A percentile compares a stretch with the other conserved stretches of the same genome.
These are phyloP conservation scores for Brachylomia viminalis DNA, from an alignment of 2,888 invertebrate species.

Conservation along the genomic window DNA sequence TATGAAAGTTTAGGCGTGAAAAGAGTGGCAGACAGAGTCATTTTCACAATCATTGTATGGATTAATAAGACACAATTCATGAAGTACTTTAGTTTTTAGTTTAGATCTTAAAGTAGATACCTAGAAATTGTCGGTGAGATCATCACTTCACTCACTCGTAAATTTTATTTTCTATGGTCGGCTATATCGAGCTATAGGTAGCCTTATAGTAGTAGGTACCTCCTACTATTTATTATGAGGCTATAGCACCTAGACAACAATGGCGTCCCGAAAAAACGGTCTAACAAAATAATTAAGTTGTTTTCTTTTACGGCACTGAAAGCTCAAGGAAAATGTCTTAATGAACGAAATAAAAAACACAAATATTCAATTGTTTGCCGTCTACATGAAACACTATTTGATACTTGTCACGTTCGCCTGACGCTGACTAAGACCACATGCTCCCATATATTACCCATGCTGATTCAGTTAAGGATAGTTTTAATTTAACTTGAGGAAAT, in stretches of 20 bases:
- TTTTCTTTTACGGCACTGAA: neutral
- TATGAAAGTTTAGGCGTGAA: too few species aligned
- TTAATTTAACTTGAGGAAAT: neutral
- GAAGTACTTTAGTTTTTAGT: too few species aligned
- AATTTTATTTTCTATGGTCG: too few species aligned
- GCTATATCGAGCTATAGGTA: too few species aligned
- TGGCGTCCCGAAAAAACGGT: neutral
- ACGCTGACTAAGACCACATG: slow-evolving; percentile 27
- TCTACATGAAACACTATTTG: neutral
- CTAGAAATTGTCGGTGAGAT: too few species aligned
- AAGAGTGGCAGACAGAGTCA: too few species aligned
- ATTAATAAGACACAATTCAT: too few species aligned
- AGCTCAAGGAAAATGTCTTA: neutral
- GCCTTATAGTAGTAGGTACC: too few species aligned
- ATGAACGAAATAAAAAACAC: neutral
- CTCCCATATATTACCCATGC: slow-evolving; percentile 1
- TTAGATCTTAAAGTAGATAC: too few species aligned
- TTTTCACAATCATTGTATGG: too few species aligned
- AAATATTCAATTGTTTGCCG: neutral
- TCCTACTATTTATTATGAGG: too few species aligned
- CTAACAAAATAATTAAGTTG: neutral
- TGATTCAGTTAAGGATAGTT: slow-evolving; percentile 45
- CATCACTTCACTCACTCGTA: too few species aligned
- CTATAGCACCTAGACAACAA: neutral
- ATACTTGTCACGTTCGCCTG: slow-evolving; percentile 28